Conservation (phyloP, 2,113 vertebrate species). For the Gopherus evgoodei region DNA sequence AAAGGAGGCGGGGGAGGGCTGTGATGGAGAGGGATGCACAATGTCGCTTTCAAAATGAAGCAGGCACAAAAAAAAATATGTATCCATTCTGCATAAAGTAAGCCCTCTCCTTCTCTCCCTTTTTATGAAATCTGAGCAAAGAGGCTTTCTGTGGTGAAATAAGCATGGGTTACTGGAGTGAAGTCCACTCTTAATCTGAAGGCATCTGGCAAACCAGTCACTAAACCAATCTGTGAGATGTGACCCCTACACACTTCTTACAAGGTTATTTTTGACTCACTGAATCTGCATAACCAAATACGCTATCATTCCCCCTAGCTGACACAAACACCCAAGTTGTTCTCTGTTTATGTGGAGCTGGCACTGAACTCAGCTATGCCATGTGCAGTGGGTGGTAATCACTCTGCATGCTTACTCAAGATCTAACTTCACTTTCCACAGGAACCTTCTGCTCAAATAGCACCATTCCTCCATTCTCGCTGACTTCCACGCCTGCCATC, state of each 20-base stretch:
- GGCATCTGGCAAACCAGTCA: background rate
- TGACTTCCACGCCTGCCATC: background rate
- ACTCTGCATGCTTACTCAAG: background rate
- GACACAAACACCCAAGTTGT: accelerated
- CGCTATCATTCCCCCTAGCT: background rate
- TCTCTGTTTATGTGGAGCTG: background rate
- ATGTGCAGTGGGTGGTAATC: background rate
- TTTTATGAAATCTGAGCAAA: conserved; percentile 1
- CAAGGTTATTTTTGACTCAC: background rate
- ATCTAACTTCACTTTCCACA: background rate
- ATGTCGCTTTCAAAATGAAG: background rate
- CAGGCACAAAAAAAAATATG: accelerated
- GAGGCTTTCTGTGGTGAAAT: background rate
- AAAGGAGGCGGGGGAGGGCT: background rate
- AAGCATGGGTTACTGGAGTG: background rate
- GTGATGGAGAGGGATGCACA: background rate
- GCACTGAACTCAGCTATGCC: background rate
- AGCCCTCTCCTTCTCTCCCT: background rate
- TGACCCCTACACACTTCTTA: background rate
- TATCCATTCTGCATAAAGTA: background rate
- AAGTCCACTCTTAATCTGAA: background rate
- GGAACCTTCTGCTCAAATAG: background rate
- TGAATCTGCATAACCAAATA: accelerated
- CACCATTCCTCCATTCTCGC: background rate
- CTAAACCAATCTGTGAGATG: background rate